Evolutionary conservation across 2,113 vertebrate species (phyloP).

Genomic region (Neopipo cinnamomea): DNA sequence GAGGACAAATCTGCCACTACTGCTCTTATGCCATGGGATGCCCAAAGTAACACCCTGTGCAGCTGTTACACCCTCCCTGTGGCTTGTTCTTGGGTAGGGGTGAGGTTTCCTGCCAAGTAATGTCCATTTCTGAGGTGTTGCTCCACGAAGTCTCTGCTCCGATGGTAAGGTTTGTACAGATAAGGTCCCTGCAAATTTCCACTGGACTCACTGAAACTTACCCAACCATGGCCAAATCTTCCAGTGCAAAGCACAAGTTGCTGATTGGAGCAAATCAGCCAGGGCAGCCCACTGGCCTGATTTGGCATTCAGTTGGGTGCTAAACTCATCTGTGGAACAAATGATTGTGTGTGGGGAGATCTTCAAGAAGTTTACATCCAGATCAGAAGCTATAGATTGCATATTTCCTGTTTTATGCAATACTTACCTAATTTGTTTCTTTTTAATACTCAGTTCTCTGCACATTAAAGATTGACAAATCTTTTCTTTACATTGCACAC

Average conservation of each 20-base stretch:
- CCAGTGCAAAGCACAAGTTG: not conserved
- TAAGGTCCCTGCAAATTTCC: not conserved
- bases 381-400: not conserved
- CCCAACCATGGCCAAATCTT: not conserved
- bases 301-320: not conserved
- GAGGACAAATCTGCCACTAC: not conserved
- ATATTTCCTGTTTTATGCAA: not conserved
- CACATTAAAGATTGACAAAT: not conserved
- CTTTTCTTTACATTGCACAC: not conserved
- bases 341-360: not conserved
- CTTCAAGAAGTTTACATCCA: not conserved
- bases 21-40: not conserved
- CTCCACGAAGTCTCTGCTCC: not conserved
- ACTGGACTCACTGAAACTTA: not conserved
- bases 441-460: not conserved
- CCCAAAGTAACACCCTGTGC: fast-evolving
- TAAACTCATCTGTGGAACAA: not conserved
- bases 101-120: not conserved
- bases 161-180: not conserved
- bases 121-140: not conserved
- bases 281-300: not conserved
- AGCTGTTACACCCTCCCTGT: fast-evolving
- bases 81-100: not conserved
- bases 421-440: not conserved
- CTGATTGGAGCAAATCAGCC: not conserved